phyloP scores from a whole-genome alignment of 2,113 vertebrate species.

The Percopsis transmontana region DNA sequence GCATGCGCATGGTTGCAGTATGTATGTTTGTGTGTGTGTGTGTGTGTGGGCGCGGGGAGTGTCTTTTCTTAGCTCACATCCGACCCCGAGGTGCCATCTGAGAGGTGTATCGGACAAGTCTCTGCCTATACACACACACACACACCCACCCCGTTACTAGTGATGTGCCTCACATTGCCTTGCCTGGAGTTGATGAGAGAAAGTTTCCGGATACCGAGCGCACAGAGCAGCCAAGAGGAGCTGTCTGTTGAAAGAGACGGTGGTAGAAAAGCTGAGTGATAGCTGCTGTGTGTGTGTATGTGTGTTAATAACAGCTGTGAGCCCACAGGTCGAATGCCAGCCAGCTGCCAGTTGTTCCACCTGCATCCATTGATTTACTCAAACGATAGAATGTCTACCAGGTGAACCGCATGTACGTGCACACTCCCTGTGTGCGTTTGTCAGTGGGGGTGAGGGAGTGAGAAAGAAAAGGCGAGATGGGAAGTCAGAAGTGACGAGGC shows the following conservation, averaged over 20 bases:
- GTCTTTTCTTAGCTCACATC: slow-evolving; percentile 40
- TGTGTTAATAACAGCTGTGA: neutral
- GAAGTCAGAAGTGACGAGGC: no score
- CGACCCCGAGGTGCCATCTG: slow-evolving; percentile 53
- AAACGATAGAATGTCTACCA: no score
- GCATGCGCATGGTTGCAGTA: no score
- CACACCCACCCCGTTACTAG: neutral
- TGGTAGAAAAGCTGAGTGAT: neutral
- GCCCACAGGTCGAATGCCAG: neutral
- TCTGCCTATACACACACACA: slow-evolving; percentile 29
- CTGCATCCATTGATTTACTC: no score
- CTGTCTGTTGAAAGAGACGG: neutral
- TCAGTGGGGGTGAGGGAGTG: no score
- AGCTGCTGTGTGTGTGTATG: neutral
- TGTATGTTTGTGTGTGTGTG: slow-evolving; percentile 8
- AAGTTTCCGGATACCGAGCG: no score
- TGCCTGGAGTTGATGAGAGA: neutral
- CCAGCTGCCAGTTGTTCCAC: no score
- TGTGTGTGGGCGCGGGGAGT: slow-evolving; percentile 23
- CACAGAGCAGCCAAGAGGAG: neutral
- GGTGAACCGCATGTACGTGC: no score
- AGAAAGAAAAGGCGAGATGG: no score
- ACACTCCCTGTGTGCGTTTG: no score
- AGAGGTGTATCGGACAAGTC: slow-evolving; percentile 55
- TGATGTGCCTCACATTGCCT: neutral